Percentiles rank a stretch among this genome's conserved stretches.
Conservation (phyloP, 2,888 invertebrate genomes). For the Endotricha flammealis region DNA sequence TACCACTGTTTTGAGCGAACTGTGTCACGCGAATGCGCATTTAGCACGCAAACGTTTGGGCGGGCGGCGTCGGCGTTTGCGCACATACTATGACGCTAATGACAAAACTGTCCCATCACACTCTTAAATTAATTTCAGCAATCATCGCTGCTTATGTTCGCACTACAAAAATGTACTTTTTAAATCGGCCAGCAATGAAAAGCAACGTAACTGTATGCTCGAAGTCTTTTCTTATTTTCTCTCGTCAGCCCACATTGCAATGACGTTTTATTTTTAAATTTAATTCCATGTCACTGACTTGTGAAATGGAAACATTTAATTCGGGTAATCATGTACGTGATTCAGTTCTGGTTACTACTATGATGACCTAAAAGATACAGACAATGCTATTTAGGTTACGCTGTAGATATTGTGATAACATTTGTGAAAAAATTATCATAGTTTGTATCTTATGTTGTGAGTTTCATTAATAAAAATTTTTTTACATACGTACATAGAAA, state of each 20-base stretch:
- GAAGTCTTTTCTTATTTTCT: constrained; percentile 5
- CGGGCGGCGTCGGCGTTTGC: constrained; percentile 43
- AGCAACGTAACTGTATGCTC: constrained; percentile 7
- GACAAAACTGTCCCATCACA: constrained; percentile 19
- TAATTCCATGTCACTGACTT: constrained; percentile 64
- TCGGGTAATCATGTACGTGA: constrained; percentile 6
- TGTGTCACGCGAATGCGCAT: constrained; percentile 62
- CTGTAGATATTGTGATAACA: too few relatives aligned
- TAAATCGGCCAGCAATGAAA: constrained; percentile 24
- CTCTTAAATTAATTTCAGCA: constrained; percentile 22
- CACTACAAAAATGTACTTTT: neutral
- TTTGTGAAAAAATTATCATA: too few relatives aligned
- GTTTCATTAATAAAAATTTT: too few relatives aligned
- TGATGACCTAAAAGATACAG: too few relatives aligned
- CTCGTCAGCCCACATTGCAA: constrained; percentile 30
- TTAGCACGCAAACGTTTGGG: constrained; percentile 39
- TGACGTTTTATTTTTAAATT: constrained; percentile 59
- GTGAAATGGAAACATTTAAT: constrained; percentile 35
- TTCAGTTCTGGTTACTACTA: too few relatives aligned
- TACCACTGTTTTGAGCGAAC: constrained; percentile 40
- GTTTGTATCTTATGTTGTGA: too few relatives aligned
- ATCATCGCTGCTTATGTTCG: constrained; percentile 27
- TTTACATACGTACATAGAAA: too few relatives aligned
- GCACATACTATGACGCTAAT: constrained; percentile 6
- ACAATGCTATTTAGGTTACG: too few relatives aligned